Evolutionary conservation across 2,888 invertebrate genomes (phyloP).

Genomic region (Dastarcus helophoroides): DNA sequence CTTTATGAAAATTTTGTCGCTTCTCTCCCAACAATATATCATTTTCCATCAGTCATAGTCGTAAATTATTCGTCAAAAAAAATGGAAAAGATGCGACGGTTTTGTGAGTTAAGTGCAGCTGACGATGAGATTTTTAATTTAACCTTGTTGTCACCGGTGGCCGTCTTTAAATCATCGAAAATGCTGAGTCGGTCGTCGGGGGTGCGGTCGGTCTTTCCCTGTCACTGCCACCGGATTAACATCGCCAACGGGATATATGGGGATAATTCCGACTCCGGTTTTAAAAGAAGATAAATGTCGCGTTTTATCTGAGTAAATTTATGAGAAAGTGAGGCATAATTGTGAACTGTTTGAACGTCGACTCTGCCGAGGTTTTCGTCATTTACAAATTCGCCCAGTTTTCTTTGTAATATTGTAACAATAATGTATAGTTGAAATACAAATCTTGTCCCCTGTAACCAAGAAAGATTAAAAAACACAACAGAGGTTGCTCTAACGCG

Average conservation of each 20-base stretch:
- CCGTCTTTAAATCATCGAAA: conserved; percentile 36
- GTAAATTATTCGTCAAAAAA: no score
- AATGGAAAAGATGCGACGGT: no score
- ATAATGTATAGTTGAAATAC: background rate
- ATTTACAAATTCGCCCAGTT: background rate
- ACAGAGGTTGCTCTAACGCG: no score
- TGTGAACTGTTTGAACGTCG: conserved; percentile 35
- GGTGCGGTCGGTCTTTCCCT: conserved; percentile 17
- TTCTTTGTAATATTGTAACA: background rate
- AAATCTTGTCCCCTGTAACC: no score
- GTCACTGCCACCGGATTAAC: conserved; percentile 31
- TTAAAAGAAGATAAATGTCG: conserved; percentile 38
- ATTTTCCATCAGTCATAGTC: no score
- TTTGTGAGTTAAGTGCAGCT: no score
- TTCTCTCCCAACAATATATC: no score
- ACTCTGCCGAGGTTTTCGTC: conserved; percentile 21
- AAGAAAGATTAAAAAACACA: no score
- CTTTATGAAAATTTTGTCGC: no score
- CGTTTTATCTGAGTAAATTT: conserved; percentile 37
- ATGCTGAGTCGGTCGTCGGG: conserved; percentile 28
- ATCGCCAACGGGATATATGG: conserved; percentile 34
- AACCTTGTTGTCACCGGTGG: conserved; percentile 21
- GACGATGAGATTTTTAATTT: conserved; percentile 28
- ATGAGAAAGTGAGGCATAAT: conserved; percentile 35
- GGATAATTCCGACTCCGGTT: conserved; percentile 32